These are phyloP conservation scores for Muntiacus muntjak DNA, from an alignment of 2,113 vertebrate species.

Conservation along the genomic window DNA sequence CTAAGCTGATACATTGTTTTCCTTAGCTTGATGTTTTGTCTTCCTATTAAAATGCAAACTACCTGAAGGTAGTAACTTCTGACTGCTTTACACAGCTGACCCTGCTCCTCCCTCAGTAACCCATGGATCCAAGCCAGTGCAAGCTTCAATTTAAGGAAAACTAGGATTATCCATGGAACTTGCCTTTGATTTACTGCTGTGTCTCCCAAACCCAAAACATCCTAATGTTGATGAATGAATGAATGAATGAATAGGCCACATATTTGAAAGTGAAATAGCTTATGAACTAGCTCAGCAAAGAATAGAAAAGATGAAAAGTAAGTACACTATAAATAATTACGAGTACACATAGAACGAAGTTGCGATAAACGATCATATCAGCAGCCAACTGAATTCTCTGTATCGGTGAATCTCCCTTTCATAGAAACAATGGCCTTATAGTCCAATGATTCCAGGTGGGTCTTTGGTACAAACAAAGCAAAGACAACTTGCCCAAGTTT, in stretches of 20 bases:
- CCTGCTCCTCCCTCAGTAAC: background rate
- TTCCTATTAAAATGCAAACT: background rate
- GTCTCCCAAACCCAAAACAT: background rate
- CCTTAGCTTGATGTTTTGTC: background rate
- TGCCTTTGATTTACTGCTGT: background rate
- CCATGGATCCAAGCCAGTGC: background rate
- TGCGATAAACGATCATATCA: fast-evolving
- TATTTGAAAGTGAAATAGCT: background rate
- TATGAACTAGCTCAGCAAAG: background rate
- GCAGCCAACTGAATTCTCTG: background rate
- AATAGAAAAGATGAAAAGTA: background rate
- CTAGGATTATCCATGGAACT: background rate
- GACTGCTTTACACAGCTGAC: background rate
- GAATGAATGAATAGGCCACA: background rate
- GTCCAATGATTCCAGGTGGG: background rate
- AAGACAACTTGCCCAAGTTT: background rate
- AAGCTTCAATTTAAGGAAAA: background rate
- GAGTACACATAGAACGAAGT: background rate
- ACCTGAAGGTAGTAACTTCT: background rate
- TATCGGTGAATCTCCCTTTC: background rate
- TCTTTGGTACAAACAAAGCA: background rate
- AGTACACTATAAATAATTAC: background rate
- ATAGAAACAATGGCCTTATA: background rate
- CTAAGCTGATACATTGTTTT: background rate
- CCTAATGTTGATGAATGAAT: background rate